Base-by-base conservation (phyloP, 2,888 invertebrate genomes). In the Biston stratarius region DNA sequence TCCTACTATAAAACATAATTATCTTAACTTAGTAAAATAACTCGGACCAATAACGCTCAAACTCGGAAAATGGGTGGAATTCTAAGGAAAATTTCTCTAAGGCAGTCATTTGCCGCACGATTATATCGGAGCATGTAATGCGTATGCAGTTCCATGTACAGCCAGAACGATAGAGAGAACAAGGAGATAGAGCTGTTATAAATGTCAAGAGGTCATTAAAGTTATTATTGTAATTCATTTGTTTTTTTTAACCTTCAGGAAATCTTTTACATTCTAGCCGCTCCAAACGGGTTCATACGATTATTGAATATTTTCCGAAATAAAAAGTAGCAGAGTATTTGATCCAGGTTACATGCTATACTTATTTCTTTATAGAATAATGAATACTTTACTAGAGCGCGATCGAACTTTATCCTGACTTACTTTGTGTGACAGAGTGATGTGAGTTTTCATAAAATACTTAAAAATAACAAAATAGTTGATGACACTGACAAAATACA, bases 81-180 rank as follows among this genome's bases (percentile, higher is more conserved):
- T 83, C 80, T 81, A 76, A 72, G 77, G 81, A 82, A 86, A 87
- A 84, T 89, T 88, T 88, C 86, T 84, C 83, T 64, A 76, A 67
- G 81, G 82, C 83, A 85, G 86, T 87, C 87, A 88, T 88, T 90
- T 86, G 83, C 83, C 72, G 77, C 74, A 79, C 85, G 85, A 86
- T 86, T 86, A 86, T 82, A 86, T 86, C 85, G 83, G 79, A 78
- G 78, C 88, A 74, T 84, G 86, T 86, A 86, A 86, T 86, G 89
- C 86, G 87, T 88, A 83, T 79, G 79, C 82, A 83, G 83, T 85
- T 74, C 82, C 83, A 82, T 81, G 86, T 83, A 81, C 75, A 76
- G 77, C 72, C 77, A 61, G 67, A 68, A 73, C 77, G 73, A 82
- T 77, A 73, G 78, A 79, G 70, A 64, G 69, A 63, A 79, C 73